phyloP scores from a whole-genome alignment of 1,140 invertebrate species.

The Elymnias hypermnestra region DNA sequence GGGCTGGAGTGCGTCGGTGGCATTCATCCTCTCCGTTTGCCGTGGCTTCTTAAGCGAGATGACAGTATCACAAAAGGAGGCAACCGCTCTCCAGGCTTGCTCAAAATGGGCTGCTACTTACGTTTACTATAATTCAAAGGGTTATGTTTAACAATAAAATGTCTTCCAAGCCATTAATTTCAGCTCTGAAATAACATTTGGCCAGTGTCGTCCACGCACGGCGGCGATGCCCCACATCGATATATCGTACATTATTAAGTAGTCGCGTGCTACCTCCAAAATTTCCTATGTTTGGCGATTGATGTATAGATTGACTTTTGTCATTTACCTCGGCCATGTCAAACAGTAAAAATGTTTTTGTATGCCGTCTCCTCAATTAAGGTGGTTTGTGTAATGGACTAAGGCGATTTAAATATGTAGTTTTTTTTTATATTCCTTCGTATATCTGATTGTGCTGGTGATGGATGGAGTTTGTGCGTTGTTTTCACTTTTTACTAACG shows the following conservation, averaged over 20 bases:
- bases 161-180: slow-evolving; percentile 25
- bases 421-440: slow-evolving; percentile 46
- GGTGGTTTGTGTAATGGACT: slow-evolving; percentile 65
- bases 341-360: slow-evolving; percentile 70
- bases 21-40: too few species aligned
- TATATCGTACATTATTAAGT: slow-evolving; percentile 73
- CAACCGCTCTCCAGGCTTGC: too few species aligned
- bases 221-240: slow-evolving; percentile 69
- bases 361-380: slow-evolving; percentile 63
- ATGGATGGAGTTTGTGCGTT: slow-evolving; percentile 55
- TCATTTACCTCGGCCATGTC: slow-evolving; percentile 69
- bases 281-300: slow-evolving; percentile 74
- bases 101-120: too few species aligned
- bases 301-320: slow-evolving; percentile 75
- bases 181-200: slow-evolving; percentile 35
- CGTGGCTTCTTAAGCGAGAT: too few species aligned
- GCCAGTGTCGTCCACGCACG: slow-evolving; percentile 45
- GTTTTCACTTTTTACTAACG: slow-evolving; percentile 46
- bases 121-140: too few species aligned
- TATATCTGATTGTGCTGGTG: slow-evolving; percentile 60
- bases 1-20: too few species aligned
- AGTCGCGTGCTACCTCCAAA: slow-evolving; percentile 70
- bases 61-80: too few species aligned
- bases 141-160: too few species aligned
- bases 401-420: slow-evolving; percentile 50